Base-by-base conservation (phyloP, 2,797 vertebrate species). In the Selene dorsalis region DNA sequence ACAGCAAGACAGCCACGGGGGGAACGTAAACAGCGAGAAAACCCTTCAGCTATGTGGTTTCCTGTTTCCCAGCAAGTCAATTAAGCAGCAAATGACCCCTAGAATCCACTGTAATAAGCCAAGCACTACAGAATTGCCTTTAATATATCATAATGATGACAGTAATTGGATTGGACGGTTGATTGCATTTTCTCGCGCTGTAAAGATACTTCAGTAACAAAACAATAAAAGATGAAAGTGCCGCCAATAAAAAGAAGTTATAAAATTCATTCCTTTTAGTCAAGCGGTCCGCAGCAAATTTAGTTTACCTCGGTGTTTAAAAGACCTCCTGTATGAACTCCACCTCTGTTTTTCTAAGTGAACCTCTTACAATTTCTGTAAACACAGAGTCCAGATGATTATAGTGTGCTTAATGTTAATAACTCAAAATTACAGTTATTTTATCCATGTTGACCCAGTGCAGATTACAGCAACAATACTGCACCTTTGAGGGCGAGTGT, bases 31-130 rank as follows among this genome's bases (percentile, higher is more conserved):
- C 87, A 90, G 86, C 17, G 20, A 88, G 80, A 85, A 87, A 88
- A 80, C 28, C 83, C 80, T 50, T 69, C 4, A 28, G 92, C 89
- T 84, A 56, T 92, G 87, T 87, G 89, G 82, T 88, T 89, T 92
- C 74, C 89, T 91, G 90, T 89, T 91, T 84, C 83, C 69, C 87
- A 80, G 88, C 69, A 83, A 94, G 93, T 93, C 93, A 94, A 93
- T 95, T 95, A 94, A 90, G 93, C 92, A 94, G 89, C 87, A 94
- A 95, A 95, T 94, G 93, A 94, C 93, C 94, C 93, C 84, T 87
- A 82, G 83, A 93, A 92, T 88, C 80, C 85, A 87, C 88, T 87
- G 88, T 92, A 91, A 93, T 92, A 91, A 91, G 92, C 87, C 89
- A 88, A 88, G 87, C 80, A 89, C 85, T 79, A 83, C 79, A 83